These are phyloP conservation scores for Agrilus biguttatus DNA, from an alignment of 2,888 invertebrate species.

Conservation along the genomic window DNA sequence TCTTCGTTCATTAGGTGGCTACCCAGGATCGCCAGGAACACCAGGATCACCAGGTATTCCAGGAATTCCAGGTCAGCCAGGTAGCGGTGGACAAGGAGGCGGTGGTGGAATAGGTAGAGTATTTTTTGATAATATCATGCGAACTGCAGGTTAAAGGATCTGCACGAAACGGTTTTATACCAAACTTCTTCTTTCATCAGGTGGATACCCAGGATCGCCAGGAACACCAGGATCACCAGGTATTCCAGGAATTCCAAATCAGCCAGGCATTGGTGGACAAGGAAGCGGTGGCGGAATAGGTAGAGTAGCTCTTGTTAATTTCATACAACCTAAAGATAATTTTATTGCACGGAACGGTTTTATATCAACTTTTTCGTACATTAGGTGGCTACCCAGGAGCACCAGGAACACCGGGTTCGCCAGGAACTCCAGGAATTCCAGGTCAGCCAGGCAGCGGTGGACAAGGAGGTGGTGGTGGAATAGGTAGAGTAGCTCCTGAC, in stretches of 20 bases:
- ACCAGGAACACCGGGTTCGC: too few relatives aligned
- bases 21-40: slow-evolving; percentile 4
- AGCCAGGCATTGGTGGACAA: slow-evolving; percentile 12
- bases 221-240: slow-evolving; percentile 23
- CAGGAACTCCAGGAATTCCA: slow-evolving; percentile 7
- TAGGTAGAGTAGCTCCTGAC: slow-evolving; percentile 5
- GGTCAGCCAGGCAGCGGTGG: slow-evolving; percentile 10
- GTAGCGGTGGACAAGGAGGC: slow-evolving; percentile 11
- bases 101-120: slow-evolving; percentile 4
- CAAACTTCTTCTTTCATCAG: background rate
- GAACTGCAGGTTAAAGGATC: too few relatives aligned
- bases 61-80: slow-evolving; percentile 8
- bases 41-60: slow-evolving; percentile 23
- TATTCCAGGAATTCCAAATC: slow-evolving; percentile 8
- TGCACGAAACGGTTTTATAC: background rate
- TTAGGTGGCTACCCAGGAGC: slow-evolving; percentile 1
- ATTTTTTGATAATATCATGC: too few relatives aligned
- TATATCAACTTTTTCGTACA: too few relatives aligned
- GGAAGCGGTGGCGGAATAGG: background rate
- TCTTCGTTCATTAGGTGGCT: slow-evolving; percentile 12
- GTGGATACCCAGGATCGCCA: slow-evolving; percentile 15
- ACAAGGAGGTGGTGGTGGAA: slow-evolving; percentile 9
- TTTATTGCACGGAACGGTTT: too few relatives aligned
- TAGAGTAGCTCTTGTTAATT: slow-evolving; percentile 6
- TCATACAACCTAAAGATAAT: too few relatives aligned